These are phyloP conservation scores for Bostrychus sinensis DNA, from an alignment of 2,113 vertebrate genomes.

Conservation along the genomic window DNA sequence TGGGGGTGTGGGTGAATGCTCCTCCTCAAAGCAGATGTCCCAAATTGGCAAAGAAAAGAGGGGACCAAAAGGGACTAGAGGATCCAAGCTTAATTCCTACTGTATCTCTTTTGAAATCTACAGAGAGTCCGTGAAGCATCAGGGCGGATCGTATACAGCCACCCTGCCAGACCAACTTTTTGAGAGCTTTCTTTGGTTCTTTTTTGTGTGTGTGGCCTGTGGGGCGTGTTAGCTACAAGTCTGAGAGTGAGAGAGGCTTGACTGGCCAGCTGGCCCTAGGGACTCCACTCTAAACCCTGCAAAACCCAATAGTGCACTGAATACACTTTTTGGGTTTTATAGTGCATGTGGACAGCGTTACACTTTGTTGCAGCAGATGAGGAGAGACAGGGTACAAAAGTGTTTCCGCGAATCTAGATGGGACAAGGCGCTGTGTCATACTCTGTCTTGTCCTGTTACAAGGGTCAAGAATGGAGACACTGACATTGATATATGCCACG, in stretches of 20 bases:
- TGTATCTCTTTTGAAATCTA: conserved; percentile 51
- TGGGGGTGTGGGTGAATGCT: conserved; percentile 25
- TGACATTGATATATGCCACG: conserved; percentile 45
- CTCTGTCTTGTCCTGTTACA: conserved; percentile 30
- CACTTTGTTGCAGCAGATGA: conserved; percentile 57
- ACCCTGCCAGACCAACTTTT: conserved; percentile 58
- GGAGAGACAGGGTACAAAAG: conserved; percentile 53
- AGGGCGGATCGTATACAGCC: conserved; percentile 32
- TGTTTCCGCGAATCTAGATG: conserved; percentile 24
- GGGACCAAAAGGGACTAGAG: conserved; percentile 44
- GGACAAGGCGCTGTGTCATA: neutral
- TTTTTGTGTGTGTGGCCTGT: conserved; percentile 63
- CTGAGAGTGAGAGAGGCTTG: conserved; percentile 45
- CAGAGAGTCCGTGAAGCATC: conserved; percentile 45
- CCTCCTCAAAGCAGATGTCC: conserved; percentile 69
- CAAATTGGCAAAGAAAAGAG: conserved; percentile 65
- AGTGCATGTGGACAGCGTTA: conserved; percentile 42
- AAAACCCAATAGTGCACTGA: neutral
- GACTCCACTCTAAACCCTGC: conserved; percentile 30
- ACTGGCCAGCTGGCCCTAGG: conserved; percentile 43
- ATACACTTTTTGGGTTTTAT: too few species aligned
- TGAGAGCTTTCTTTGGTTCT: conserved; percentile 49
- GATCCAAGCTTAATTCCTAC: conserved; percentile 52
- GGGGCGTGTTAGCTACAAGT: conserved; percentile 60
- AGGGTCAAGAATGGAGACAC: conserved; percentile 28